Percentiles rank a stretch among this genome's conserved stretches.
These are phyloP conservation scores for Onychorhynchus coronatus DNA, from an alignment of 2,113 vertebrate genomes.

Conservation along the genomic window DNA sequence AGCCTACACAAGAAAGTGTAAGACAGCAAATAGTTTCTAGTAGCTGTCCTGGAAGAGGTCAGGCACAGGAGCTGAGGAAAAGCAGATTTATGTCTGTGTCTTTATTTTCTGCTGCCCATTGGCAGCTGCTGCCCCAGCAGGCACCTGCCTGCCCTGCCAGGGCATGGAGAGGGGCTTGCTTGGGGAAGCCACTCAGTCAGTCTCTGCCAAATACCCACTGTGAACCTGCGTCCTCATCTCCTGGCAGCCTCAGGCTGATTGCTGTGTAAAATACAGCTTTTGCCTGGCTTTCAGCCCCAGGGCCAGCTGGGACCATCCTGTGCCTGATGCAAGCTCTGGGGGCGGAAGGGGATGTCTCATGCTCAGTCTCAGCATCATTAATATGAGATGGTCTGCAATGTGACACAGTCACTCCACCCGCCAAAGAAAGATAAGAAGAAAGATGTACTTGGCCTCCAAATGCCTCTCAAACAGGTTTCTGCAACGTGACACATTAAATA, in stretches of 20 bases:
- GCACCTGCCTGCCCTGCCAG: neutral
- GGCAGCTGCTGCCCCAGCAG: neutral
- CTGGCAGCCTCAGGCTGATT: neutral
- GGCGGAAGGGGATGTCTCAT: accelerated
- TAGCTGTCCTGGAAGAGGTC: neutral
- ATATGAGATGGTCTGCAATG: neutral
- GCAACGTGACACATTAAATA: neutral
- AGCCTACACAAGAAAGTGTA: neutral
- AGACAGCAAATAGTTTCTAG: neutral
- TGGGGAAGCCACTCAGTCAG: neutral
- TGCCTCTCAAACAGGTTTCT: slow-evolving; percentile 17
- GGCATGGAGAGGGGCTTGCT: neutral
- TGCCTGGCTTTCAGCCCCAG: neutral
- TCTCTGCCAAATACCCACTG: neutral
- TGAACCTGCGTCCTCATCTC: neutral
- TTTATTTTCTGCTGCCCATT: neutral
- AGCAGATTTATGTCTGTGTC: neutral
- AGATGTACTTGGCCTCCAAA: neutral
- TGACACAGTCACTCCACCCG: neutral
- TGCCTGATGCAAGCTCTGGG: accelerated
- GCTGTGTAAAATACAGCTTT: neutral
- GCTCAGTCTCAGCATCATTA: neutral
- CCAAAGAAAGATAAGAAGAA: neutral
- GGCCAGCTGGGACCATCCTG: neutral
- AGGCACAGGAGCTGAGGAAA: neutral